phyloP scores from a whole-genome alignment of 2,113 vertebrate genomes.

The Platycercus adscitus region DNA sequence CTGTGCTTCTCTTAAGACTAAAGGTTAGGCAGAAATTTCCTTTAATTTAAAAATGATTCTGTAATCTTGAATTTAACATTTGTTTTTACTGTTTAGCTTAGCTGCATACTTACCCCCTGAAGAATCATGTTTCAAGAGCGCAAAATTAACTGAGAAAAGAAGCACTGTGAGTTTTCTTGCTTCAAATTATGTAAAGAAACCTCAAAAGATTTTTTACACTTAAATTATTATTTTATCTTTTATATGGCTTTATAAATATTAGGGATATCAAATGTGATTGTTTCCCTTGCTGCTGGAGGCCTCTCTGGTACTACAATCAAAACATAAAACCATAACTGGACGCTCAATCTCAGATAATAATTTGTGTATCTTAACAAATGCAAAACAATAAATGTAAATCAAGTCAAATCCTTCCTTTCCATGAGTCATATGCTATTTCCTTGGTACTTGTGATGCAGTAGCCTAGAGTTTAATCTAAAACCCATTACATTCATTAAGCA shows the following conservation, averaged over 20 bases:
- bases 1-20: background rate
- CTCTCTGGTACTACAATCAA: background rate
- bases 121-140: background rate
- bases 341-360: background rate
- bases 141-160: background rate
- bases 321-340: background rate
- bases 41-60: background rate
- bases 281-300: background rate
- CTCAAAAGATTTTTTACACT: background rate
- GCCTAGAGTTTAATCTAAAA: constrained; percentile 35
- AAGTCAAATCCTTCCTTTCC: constrained; percentile 30
- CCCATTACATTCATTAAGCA: constrained; percentile 20
- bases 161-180: background rate
- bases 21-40: background rate
- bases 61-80: background rate
- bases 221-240: background rate
- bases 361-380: constrained; percentile 18
- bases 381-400: constrained; percentile 18
- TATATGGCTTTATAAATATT: background rate
- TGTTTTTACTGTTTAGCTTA: background rate
- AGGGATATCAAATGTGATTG: background rate
- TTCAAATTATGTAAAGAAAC: background rate
- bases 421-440: constrained; percentile 31
- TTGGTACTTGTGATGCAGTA: constrained; percentile 33
- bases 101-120: background rate